phyloP scores from a whole-genome alignment of 2,113 vertebrate genomes.

The Phyllostomus discolor region DNA sequence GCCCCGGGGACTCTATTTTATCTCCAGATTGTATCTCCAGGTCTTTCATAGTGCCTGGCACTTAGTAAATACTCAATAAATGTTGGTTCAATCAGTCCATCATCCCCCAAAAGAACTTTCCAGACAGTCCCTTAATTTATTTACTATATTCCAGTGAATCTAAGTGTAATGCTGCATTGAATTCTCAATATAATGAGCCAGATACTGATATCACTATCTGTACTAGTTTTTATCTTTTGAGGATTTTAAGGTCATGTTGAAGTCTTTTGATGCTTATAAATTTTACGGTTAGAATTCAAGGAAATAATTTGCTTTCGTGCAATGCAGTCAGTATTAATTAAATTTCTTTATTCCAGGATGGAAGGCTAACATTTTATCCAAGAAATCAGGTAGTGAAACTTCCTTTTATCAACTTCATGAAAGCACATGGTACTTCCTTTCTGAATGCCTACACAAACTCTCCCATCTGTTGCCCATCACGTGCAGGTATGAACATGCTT shows the following conservation, averaged over 20 bases:
- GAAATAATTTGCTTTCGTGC: neutral
- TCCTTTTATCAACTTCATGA: conserved; percentile 89
- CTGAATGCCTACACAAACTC: conserved; percentile 95
- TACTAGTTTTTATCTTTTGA: conserved; percentile 10
- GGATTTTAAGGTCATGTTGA: neutral
- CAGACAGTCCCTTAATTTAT: neutral
- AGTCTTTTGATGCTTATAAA: conserved; percentile 1
- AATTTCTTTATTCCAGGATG: conserved; percentile 86
- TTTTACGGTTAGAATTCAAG: conserved; percentile 25
- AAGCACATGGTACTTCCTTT: conserved; percentile 85
- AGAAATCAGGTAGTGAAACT: conserved; percentile 88
- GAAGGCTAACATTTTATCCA: conserved; percentile 90
- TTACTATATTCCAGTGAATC: neutral
- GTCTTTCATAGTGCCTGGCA: conserved; percentile 3
- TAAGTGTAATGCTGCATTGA: neutral
- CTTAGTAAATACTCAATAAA: neutral
- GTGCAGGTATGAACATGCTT: conserved; percentile 85
- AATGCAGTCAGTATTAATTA: neutral
- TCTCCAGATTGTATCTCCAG: neutral
- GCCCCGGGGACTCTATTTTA: neutral
- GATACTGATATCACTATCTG: neutral
- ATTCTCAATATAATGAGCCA: neutral
- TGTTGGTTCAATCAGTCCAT: neutral
- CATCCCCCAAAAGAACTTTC: neutral
- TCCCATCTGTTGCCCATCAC: conserved; percentile 97